Evolutionary conservation across 2,888 invertebrate genomes (phyloP).

Genomic region (Cephus runcator): DNA sequence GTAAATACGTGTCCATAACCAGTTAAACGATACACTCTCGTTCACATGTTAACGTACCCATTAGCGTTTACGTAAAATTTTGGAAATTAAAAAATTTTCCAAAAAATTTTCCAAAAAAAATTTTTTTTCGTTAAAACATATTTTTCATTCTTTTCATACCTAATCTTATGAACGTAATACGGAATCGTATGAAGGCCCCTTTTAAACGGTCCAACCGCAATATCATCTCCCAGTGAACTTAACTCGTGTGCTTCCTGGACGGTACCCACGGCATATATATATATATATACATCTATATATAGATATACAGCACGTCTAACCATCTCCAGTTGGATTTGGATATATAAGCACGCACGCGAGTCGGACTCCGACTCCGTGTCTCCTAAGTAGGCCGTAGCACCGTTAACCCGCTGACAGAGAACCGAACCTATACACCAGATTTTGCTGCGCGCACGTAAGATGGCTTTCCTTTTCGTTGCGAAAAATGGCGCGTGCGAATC

Average conservation of each 20-base stretch:
- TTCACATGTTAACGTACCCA: background rate
- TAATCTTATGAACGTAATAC: background rate
- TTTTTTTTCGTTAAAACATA: background rate
- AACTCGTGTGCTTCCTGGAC: background rate
- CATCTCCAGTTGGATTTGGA: background rate
- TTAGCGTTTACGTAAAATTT: background rate
- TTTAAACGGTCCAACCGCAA: background rate
- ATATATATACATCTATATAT: background rate
- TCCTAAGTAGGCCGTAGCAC: constrained; percentile 61
- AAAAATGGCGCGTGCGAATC: constrained; percentile 65
- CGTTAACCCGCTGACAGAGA: constrained; percentile 62
- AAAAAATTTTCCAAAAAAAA: no score
- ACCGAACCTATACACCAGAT: constrained; percentile 41
- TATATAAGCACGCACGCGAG: background rate
- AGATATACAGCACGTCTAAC: background rate
- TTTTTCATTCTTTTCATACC: background rate
- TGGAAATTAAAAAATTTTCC: background rate
- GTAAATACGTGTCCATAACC: background rate
- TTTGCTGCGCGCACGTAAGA: constrained; percentile 52
- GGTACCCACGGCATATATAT: background rate
- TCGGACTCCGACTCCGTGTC: background rate
- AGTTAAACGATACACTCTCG: background rate
- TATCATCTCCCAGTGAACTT: background rate
- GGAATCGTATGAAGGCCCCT: background rate
- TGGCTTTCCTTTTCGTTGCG: constrained; percentile 66